These are phyloP conservation scores for Pseudolaguvia tuberculata DNA, from an alignment of 2,113 vertebrate genomes.

Conservation along the genomic window DNA sequence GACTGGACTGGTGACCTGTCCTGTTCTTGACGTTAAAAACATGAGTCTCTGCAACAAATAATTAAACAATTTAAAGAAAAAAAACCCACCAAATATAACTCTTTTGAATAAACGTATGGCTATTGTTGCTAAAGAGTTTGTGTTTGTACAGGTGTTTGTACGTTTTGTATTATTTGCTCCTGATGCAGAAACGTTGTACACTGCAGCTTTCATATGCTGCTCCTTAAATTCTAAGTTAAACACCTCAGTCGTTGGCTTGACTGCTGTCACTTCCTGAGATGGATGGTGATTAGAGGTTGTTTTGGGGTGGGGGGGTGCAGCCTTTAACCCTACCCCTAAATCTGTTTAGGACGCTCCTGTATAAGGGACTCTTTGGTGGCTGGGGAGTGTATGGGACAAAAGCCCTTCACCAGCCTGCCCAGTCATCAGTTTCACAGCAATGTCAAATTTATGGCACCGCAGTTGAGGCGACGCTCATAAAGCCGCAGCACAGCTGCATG, in stretches of 20 bases:
- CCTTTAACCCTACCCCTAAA: constrained; percentile 46
- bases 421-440: constrained; percentile 39
- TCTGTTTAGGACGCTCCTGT: constrained; percentile 55
- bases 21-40: too few relatives aligned
- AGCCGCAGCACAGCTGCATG: constrained; percentile 63
- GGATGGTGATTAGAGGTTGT: constrained; percentile 39
- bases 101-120: too few relatives aligned
- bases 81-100: too few relatives aligned
- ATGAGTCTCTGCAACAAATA: too few relatives aligned
- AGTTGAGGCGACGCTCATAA: constrained; percentile 59
- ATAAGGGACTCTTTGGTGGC: constrained; percentile 54
- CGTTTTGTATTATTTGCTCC: too few relatives aligned
- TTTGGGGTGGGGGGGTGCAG: constrained; percentile 15
- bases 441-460: constrained; percentile 55
- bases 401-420: constrained; percentile 53
- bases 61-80: too few relatives aligned
- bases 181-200: not conserved
- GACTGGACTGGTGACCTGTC: too few relatives aligned
- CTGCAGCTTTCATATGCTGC: constrained; percentile 21
- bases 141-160: too few relatives aligned
- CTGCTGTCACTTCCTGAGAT: constrained; percentile 30
- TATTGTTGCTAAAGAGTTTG: too few relatives aligned
- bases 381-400: constrained; percentile 59
- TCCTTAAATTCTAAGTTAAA: constrained; percentile 27
- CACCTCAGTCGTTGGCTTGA: constrained; percentile 8